phyloP scores from a whole-genome alignment of 2,888 invertebrate genomes.

The Glaucopsyche alexis region DNA sequence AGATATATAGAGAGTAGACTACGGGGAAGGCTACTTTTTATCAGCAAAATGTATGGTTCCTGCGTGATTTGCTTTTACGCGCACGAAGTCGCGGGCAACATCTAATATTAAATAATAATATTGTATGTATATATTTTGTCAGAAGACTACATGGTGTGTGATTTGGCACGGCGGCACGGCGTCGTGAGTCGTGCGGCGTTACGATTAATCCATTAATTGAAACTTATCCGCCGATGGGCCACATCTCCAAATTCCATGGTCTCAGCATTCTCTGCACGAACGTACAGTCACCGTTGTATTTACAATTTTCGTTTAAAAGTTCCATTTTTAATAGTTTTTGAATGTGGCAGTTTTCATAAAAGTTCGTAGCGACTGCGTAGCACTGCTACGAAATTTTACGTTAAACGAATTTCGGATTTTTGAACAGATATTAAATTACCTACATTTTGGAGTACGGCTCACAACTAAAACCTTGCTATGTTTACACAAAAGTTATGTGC shows the following conservation, averaged over 20 bases:
- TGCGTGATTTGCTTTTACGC: no score
- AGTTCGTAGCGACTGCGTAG: not conserved
- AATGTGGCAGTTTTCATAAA: not conserved
- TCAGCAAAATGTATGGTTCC: no score
- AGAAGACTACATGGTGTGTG: not conserved
- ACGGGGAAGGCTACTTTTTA: no score
- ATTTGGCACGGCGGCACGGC: not conserved
- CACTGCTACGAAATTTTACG: not conserved
- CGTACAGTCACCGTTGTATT: slow-evolving; percentile 20
- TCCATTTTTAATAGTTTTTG: not conserved
- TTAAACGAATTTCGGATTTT: not conserved
- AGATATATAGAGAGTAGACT: no score
- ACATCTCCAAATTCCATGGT: slow-evolving; percentile 28
- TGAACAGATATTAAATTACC: no score
- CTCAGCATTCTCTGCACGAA: slow-evolving; percentile 20
- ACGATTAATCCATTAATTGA: slow-evolving; percentile 34
- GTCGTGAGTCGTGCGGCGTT: slow-evolving; percentile 28
- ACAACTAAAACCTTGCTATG: no score
- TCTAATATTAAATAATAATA: no score
- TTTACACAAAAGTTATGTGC: no score
- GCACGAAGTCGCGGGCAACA: no score
- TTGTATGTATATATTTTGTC: not conserved
- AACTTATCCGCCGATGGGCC: slow-evolving; percentile 33
- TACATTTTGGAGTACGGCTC: no score
- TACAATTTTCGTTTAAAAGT: not conserved